A percentile compares a stretch with the other conserved stretches of the same genome.
phyloP scores from a whole-genome alignment of 2,797 vertebrate genomes.

The Pampus argenteus region DNA sequence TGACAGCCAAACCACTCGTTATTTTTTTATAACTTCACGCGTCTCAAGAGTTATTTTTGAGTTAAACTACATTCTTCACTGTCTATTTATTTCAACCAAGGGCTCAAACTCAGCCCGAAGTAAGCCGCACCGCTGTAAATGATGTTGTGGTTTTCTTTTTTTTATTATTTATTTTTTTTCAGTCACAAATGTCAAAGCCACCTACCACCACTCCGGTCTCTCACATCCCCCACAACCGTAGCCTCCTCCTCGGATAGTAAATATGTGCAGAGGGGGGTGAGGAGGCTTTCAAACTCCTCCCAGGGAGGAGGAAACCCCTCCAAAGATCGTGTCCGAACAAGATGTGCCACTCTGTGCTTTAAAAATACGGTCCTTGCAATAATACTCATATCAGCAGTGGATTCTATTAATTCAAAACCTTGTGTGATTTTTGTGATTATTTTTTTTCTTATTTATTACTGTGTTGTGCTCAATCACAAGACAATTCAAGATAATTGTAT shows the following conservation, averaged over 20 bases:
- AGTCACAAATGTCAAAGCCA: constrained; percentile 36
- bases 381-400: no score
- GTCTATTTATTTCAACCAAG: not conserved
- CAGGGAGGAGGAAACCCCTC: not conserved
- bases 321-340: constrained; percentile 35
- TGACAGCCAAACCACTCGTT: not conserved
- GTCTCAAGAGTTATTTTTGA: not conserved
- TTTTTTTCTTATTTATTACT: no score
- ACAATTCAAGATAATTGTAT: no score
- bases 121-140: not conserved
- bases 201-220: constrained; percentile 34
- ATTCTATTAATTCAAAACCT: no score
- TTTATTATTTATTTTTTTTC: not conserved
- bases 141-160: not conserved
- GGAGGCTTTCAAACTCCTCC: constrained; percentile 33
- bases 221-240: not conserved
- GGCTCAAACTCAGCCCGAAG: not conserved
- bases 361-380: no score
- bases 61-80: not conserved
- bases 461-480: no score
- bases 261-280: constrained; percentile 29
- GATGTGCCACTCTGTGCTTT: no score
- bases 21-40: constrained; percentile 4
- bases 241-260: constrained; percentile 41
- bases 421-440: no score